Evolutionary conservation across 1,140 invertebrate species (phyloP), one percentile per base, ranked within the genome.

Genomic region (Chrysoperla carnea): DNA sequence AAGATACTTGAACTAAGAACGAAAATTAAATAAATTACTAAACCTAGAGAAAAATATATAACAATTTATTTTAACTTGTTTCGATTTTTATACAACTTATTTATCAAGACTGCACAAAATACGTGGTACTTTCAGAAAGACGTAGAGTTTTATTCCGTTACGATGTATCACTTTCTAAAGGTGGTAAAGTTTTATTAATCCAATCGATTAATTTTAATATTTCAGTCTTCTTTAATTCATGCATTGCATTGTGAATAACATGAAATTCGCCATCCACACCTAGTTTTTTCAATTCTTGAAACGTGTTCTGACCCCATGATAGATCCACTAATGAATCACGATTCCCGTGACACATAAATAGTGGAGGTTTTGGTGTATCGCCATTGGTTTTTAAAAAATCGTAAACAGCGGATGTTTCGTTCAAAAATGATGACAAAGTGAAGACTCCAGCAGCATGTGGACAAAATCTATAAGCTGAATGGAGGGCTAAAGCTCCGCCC

Each of bases 341-440:
- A 15, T 61, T 60, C 6, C 67, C 66, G 48, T 69, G 67, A 43
- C 55, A 66, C 64, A 68, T 68, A 11, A 57, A 55, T 11, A 68
- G 49, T 15, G 62, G 57, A 5, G 48, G 43, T 7, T 17, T 37
- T 11, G 29, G 27, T 8, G 14, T 4, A 15, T n/a, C 37, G 5
- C 49, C 40, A 45, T 48, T 49, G 23, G 53, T 54, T 40, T 48
- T 43, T 8, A 63, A 44, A 38, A 68, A 66, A 50, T 74, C 53
- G 57, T 74, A 82, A 9, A 83, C 68, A 6, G 63, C 41, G 11
- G 80, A 83, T 37, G 72, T 63, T 5, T 73, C 59, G 52, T 81
- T 81, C 0, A 85, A 57, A 51, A 83, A 84, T 6, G 78, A 76
- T 14, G 79, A 83, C 44, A 81, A 68, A 1, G 68, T 69, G 59